Base-by-base conservation (phyloP, 1,140 invertebrate species). In the Diabrotica virgifera region DNA sequence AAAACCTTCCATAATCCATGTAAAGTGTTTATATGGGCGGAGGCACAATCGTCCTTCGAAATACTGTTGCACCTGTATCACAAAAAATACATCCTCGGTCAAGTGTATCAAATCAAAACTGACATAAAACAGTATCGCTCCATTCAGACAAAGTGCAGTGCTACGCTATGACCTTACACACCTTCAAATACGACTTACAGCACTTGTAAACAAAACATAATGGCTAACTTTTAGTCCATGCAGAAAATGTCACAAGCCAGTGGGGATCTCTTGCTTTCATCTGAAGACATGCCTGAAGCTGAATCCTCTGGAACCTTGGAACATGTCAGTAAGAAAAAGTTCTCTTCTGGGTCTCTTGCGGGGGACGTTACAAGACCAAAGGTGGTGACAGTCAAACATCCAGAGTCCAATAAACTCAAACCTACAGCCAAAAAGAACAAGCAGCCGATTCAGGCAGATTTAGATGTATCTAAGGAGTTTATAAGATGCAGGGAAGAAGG, bases 401-500 rank as follows among this genome's bases (percentile, higher is more conserved):
- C 95, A 2, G 95, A 97, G 74, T 95, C 93, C 0, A 95, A 94
- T 75, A 96, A 95, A 79, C 91, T 95, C 1, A 97, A 97, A 78
- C 94, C 93, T 2, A 96, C 94, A 36, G 87, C 89, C 10, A 94
- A 94, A 75, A 96, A 95, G 79, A 90, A 87, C 66, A 94, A 93
- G 78, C 92, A 92, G 77, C 92, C 94, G 0, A 92, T 96, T 59
- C 94, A 96, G 80, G 94, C 95, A 4, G 94, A 96, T 79, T 80
- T 97, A 66, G 97, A 99, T 83, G 91, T 99, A 38, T 87, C 91
- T 10, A 98, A 98, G 78, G 96, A 98, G 77, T 92, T 99, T 75
- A 84, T 90, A 24, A 85, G 93, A 75, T 98, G 96, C 78, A 89
- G 90, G 70, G 97, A 99, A 67, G 95, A 97, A 80, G 89, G 90